Percentiles rank a stretch among this genome's conserved stretches.
phyloP scores from a whole-genome alignment of 2,888 invertebrate genomes.

The Deilephila elpenor region DNA sequence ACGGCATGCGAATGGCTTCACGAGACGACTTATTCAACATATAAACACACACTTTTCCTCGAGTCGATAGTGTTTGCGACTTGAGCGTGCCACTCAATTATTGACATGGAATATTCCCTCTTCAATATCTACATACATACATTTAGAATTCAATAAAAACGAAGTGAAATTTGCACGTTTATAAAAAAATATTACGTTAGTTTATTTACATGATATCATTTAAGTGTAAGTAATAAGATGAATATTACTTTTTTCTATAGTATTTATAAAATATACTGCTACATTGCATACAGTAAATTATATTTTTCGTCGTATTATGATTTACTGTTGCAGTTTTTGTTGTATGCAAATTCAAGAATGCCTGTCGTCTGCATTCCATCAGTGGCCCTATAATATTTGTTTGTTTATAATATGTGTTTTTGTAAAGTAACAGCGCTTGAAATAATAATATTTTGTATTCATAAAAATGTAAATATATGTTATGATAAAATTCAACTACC shows the following conservation, averaged over 20 bases:
- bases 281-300: too few species aligned
- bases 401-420: too few species aligned
- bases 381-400: background rate
- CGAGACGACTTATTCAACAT: constrained; percentile 40
- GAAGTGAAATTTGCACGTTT: background rate
- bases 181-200: background rate
- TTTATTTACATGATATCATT: background rate
- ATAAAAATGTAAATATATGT: too few species aligned
- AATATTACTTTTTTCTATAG: too few species aligned
- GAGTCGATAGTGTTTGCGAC: constrained; percentile 11
- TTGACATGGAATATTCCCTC: background rate
- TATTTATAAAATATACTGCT: too few species aligned
- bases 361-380: background rate
- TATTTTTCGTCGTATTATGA: background rate
- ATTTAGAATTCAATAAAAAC: background rate
- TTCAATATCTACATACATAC: background rate
- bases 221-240: background rate
- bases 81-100: background rate
- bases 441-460: too few species aligned
- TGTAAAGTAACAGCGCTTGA: too few species aligned
- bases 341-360: background rate
- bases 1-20: constrained; percentile 41
- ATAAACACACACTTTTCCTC: constrained; percentile 4
- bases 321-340: background rate
- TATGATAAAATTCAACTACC: too few species aligned